Percentiles rank a stretch among this genome's conserved stretches.
These are phyloP conservation scores for Ormyrus thymus DNA, from an alignment of 2,888 invertebrate genomes.

Conservation along the genomic window DNA sequence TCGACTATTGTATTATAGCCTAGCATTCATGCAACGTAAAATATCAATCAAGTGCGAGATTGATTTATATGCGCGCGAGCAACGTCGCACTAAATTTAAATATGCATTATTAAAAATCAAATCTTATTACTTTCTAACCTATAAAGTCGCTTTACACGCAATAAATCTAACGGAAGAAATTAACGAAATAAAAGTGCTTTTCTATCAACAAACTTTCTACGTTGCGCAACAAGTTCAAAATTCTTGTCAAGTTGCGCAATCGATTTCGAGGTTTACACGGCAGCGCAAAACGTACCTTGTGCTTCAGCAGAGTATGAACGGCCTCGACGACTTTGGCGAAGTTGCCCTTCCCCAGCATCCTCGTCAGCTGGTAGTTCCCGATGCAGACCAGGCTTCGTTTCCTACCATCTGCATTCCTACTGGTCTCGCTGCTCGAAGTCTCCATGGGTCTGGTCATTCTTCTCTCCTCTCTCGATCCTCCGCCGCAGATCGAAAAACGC, in stretches of 20 bases:
- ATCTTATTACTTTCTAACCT: not conserved
- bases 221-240: slow-evolving; percentile 10
- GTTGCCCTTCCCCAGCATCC: slow-evolving; percentile 84
- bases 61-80: too few species aligned
- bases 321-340: slow-evolving; percentile 86
- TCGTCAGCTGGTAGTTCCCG: slow-evolving; percentile 84
- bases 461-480: not conserved
- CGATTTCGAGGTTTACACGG: not conserved
- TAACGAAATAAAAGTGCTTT: slow-evolving; percentile 8
- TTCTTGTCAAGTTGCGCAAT: slow-evolving; percentile 4
- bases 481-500: not conserved
- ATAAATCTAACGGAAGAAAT: not conserved
- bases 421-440: slow-evolving; percentile 5
- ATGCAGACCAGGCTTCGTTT: slow-evolving; percentile 77
- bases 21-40: too few species aligned
- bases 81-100: too few species aligned
- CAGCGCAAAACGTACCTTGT: slow-evolving; percentile 77
- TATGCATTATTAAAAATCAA: not conserved
- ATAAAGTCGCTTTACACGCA: not conserved
- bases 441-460: not conserved
- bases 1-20: too few species aligned
- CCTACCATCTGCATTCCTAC: not conserved
- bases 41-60: too few species aligned
- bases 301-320: slow-evolving; percentile 81
- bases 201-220: slow-evolving; percentile 19